Evolutionary conservation across 1,140 invertebrate species (phyloP), one percentile per base, ranked within the genome.

Genomic region (Diabrotica undecimpunctata): DNA sequence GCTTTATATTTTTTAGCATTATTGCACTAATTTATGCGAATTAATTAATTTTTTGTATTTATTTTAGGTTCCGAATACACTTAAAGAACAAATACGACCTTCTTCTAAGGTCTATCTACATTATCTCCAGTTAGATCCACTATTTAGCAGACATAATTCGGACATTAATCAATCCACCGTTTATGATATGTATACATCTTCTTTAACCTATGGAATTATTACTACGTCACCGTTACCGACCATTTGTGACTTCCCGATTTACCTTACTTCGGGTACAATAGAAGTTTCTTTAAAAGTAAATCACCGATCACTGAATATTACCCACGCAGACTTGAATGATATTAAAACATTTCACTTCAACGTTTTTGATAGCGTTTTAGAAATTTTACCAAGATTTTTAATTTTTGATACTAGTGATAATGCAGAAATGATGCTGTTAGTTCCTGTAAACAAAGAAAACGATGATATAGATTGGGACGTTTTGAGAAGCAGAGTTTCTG

Each of bases 231-330:
- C 72, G 10, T 74, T 90, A 57, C 85, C 86, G 2, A 70, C 78
- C 12, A 65, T 89, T 51, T 85, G 85, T 54, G 77, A 83, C 54
- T 98, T 98, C 83, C 92, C 95, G 0, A 84, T 97, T 59, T 98
- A 90, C 75, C 87, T 94, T 54, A 85, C 89, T 13, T 86, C 90
- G 13, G 96, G 96, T 0, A 87, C 94, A 78, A 82, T 97, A 3
- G 80, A 81, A 54, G 87, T 94, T 11, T 72, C 81, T 11, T 66
- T 95, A 7, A 76, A 77, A 70, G 67, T 82, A 37, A 82, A 90
- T 74, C 67, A 82, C 25, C 71, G 72, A 5, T 76, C 74, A n/a
- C 61, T 91, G 5, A 58, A 36, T 0, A 74, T 95, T 7, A 81
- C 75, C 5, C 9, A 76, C 0, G 70, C 80, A 7, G 71, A 89